Evolutionary conservation across 2,113 vertebrate species (phyloP).

Genomic region (Boulengeromyrus knoepffleri): DNA sequence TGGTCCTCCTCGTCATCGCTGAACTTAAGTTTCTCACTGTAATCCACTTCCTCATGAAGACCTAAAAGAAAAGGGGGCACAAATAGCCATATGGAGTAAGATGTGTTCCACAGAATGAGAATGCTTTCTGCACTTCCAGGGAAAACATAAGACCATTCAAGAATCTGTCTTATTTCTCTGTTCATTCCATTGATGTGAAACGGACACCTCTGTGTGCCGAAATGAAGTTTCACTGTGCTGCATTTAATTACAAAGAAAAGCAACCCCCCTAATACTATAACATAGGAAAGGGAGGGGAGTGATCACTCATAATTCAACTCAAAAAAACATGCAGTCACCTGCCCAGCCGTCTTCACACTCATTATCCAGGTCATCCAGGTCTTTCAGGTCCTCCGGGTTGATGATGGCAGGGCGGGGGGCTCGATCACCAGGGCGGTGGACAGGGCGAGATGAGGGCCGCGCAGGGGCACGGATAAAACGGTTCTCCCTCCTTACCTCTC

Average conservation of each 20-base stretch:
- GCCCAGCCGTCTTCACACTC: slow-evolving; percentile 97
- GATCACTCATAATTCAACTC: not conserved
- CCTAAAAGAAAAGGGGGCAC: slow-evolving; percentile 52
- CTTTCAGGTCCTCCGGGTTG: slow-evolving; percentile 90
- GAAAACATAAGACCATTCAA: no score
- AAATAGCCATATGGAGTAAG: not conserved
- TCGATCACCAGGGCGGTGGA: slow-evolving; percentile 72
- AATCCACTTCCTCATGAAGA: slow-evolving; percentile 96
- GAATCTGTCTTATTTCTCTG: not conserved
- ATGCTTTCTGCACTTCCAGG: not conserved
- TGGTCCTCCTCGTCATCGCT: slow-evolving; percentile 93
- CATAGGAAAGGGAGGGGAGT: not conserved
- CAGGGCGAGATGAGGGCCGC: slow-evolving; percentile 66
- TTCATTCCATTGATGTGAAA: not conserved
- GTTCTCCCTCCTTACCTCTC: slow-evolving; percentile 71
- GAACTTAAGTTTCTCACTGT: slow-evolving; percentile 92
- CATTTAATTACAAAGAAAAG: not conserved
- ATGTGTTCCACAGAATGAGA: not conserved
- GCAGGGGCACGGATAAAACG: slow-evolving; percentile 59
- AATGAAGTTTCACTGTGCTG: not conserved
- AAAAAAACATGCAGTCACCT: slow-evolving; percentile 57
- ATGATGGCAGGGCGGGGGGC: slow-evolving; percentile 82
- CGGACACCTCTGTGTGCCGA: not conserved
- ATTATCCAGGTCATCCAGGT: slow-evolving; percentile 87
- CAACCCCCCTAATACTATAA: not conserved